A percentile compares a stretch with the other conserved stretches of the same genome.
These are phyloP conservation scores for Stigmatopora argus DNA, from an alignment of 2,113 vertebrate genomes.

Conservation along the genomic window DNA sequence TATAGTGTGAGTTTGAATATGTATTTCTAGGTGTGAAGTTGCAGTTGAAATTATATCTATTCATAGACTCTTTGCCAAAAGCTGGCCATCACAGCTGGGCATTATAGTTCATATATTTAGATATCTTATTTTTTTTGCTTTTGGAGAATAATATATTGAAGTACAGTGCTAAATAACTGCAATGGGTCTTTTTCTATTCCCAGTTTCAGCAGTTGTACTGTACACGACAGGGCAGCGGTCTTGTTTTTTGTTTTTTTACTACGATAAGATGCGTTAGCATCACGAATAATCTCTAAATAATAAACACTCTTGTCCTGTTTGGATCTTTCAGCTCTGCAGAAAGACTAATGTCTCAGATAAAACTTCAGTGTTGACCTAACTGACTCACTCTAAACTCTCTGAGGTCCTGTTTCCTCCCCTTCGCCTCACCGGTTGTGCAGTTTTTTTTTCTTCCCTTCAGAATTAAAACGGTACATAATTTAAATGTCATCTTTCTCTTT, in stretches of 20 bases:
- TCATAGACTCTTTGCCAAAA: constrained; percentile 12
- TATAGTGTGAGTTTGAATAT: neutral
- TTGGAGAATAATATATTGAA: neutral
- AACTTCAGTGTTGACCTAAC: constrained; percentile 21
- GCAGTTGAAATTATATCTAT: constrained; percentile 5
- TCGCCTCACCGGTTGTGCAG: neutral
- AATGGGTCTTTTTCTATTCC: neutral
- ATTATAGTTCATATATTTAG: neutral
- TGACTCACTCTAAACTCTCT: constrained; percentile 7
- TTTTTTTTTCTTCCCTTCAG: neutral
- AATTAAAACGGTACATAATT: constrained; percentile 27
- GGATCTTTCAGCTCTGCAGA: constrained; percentile 21
- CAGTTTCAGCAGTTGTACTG: constrained; percentile 5
- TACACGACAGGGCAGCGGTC: constrained; percentile 5
- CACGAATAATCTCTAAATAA: constrained; percentile 26
- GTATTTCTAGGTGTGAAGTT: constrained; percentile 7
- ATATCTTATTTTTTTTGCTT: neutral
- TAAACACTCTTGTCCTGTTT: constrained; percentile 29
- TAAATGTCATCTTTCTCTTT: constrained; percentile 30
- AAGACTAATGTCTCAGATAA: constrained; percentile 25
- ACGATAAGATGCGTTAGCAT: constrained; percentile 27
- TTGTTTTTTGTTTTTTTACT: constrained; percentile 13
- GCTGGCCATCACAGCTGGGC: neutral
- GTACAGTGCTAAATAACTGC: neutral
- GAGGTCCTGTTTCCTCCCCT: neutral